These are phyloP conservation scores for Myripristis murdjan DNA, from an alignment of 2,797 vertebrate species.

Conservation along the genomic window DNA sequence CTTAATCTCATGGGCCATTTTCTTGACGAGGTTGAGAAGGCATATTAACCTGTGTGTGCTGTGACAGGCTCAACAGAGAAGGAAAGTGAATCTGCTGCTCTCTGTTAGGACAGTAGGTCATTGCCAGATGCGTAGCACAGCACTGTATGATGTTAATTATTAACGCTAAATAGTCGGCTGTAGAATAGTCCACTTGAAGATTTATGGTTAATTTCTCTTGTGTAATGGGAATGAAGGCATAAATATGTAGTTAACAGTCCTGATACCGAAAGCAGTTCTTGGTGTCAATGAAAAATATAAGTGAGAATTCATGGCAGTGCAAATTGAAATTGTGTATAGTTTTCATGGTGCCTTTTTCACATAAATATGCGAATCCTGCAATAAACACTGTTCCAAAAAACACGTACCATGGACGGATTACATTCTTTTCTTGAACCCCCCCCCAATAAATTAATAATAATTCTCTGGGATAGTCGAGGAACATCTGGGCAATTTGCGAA, in stretches of 20 bases:
- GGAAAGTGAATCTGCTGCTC: neutral
- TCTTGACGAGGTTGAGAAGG: neutral
- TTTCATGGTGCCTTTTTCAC: constrained; percentile 93
- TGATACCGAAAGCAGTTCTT: constrained; percentile 75
- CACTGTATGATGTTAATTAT: constrained; percentile 17
- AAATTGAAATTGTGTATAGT: constrained; percentile 83
- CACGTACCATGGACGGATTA: too few relatives aligned
- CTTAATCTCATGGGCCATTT: constrained; percentile 16
- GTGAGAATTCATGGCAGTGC: constrained; percentile 80
- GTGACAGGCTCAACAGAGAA: neutral
- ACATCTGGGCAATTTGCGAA: too few relatives aligned
- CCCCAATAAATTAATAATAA: too few relatives aligned
- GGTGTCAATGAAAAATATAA: constrained; percentile 82
- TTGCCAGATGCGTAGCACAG: constrained; percentile 7
- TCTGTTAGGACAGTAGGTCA: neutral
- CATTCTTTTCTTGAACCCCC: too few relatives aligned
- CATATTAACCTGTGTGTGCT: neutral
- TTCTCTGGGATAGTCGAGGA: too few relatives aligned
- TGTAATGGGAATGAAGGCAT: constrained; percentile 11
- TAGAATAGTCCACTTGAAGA: constrained; percentile 9
- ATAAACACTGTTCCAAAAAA: constrained; percentile 87
- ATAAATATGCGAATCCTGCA: constrained; percentile 87
- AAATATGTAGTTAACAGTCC: constrained; percentile 39
- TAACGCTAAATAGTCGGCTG: constrained; percentile 16
- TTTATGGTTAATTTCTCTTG: constrained; percentile 6